Conservation (phyloP, 2,113 vertebrate genomes). For the Dendrocopos noguchii region DNA sequence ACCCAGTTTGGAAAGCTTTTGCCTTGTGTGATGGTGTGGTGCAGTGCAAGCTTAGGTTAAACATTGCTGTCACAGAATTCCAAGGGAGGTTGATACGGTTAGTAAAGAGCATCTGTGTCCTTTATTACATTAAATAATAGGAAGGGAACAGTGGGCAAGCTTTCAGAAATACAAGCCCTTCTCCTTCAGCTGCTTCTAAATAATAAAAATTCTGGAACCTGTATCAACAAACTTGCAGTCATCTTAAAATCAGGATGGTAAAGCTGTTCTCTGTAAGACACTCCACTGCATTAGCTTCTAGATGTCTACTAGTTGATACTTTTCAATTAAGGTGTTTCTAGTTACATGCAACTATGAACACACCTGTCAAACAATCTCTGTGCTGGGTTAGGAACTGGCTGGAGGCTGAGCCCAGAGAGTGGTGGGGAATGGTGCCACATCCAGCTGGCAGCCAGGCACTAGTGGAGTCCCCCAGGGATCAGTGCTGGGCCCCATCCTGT, state of each 20-base stretch:
- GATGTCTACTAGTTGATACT: not conserved
- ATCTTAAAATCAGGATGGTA: not conserved
- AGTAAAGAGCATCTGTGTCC: not conserved
- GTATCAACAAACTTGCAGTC: not conserved
- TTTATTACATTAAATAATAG: not conserved
- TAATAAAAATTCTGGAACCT: not conserved
- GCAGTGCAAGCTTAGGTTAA: not conserved
- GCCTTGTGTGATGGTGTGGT: fast-evolving
- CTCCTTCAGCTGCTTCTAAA: not conserved
- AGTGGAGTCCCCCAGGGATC: too few relatives aligned
- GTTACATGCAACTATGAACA: not conserved
- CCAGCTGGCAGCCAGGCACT: too few relatives aligned
- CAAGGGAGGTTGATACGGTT: not conserved
- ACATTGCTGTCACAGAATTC: not conserved
- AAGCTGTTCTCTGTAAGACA: not conserved
- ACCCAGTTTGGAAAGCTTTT: not conserved
- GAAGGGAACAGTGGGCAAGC: not conserved
- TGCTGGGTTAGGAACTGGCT: too few relatives aligned
- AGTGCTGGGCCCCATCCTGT: too few relatives aligned
- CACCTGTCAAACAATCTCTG: not conserved
- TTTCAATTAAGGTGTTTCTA: not conserved
- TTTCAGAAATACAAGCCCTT: not conserved
- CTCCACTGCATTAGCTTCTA: not conserved
- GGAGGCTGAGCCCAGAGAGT: too few relatives aligned
- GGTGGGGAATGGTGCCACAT: too few relatives aligned